Evolutionary conservation across 2,113 vertebrate species (phyloP).

Genomic region (Copsychus sechellarum): DNA sequence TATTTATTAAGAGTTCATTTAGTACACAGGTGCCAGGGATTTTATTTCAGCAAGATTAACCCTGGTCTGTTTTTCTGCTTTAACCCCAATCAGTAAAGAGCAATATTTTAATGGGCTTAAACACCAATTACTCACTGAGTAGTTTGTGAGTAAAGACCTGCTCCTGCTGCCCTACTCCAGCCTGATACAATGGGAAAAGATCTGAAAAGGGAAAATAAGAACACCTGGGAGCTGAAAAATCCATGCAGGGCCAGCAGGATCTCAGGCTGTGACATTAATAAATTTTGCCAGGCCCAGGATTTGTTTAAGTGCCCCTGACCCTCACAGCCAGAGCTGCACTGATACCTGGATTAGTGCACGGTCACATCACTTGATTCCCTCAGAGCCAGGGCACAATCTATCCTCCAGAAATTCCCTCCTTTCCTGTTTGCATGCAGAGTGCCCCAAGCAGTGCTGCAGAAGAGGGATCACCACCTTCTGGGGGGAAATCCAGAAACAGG

Average conservation of each 20-base stretch:
- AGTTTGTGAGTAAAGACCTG: neutral
- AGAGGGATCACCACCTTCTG: neutral
- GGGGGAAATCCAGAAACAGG: neutral
- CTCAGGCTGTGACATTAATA: neutral
- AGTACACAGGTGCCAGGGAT: neutral
- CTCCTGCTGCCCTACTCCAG: neutral
- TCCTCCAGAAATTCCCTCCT: neutral
- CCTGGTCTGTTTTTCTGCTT: neutral
- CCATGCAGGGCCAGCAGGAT: neutral
- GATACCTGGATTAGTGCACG: neutral
- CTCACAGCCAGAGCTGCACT: neutral
- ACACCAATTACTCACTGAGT: neutral
- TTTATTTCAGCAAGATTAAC: neutral
- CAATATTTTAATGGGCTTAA: neutral
- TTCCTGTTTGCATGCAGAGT: neutral
- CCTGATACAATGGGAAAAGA: neutral
- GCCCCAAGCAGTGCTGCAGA: neutral
- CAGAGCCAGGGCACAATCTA: neutral
- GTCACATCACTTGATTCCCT: neutral
- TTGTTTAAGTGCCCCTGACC: neutral
- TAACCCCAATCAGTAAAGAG: neutral
- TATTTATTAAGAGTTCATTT: neutral
- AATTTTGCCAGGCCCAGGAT: neutral
- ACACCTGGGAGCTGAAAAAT: neutral
- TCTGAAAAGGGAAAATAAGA: neutral